Conservation (phyloP, 2,113 vertebrate genomes). For the Gymnogyps californianus region DNA sequence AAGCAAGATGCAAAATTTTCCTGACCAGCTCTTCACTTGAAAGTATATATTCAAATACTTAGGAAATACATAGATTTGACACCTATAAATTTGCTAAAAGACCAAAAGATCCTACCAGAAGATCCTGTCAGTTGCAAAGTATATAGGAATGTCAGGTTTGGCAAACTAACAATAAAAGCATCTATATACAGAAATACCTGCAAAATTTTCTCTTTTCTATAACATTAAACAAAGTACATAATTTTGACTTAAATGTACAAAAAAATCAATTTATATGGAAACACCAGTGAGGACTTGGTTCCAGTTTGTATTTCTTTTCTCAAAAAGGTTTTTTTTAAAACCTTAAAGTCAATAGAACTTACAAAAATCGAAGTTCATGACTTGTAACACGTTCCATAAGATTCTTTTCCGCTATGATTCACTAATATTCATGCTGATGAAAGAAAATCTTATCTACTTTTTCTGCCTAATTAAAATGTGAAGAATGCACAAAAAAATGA, state of each 20-base stretch:
- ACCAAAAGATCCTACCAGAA: neutral
- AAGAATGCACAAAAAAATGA: conserved; percentile 44
- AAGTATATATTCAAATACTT: neutral
- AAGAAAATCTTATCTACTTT: conserved; percentile 58
- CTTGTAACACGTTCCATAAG: neutral
- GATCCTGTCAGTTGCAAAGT: neutral
- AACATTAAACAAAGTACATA: neutral
- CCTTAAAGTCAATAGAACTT: neutral
- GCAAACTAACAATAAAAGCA: neutral
- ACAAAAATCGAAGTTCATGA: neutral
- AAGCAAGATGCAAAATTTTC: neutral
- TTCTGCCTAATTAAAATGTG: conserved; percentile 53
- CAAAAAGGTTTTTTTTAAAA: neutral
- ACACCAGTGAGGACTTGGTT: neutral
- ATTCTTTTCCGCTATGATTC: conserved; percentile 21
- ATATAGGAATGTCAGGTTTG: neutral
- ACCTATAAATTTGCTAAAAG: neutral
- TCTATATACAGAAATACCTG: neutral
- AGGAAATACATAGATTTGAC: neutral
- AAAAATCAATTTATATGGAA: neutral
- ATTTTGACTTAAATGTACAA: neutral
- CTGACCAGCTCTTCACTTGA: neutral
- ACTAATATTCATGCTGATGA: conserved; percentile 47
- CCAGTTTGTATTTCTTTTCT: neutral
- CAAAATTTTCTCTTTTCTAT: neutral